Evolutionary conservation across 2,888 invertebrate genomes (phyloP), one percentile per base, ranked within the genome.

Genomic region (Cybosia mesomella): DNA sequence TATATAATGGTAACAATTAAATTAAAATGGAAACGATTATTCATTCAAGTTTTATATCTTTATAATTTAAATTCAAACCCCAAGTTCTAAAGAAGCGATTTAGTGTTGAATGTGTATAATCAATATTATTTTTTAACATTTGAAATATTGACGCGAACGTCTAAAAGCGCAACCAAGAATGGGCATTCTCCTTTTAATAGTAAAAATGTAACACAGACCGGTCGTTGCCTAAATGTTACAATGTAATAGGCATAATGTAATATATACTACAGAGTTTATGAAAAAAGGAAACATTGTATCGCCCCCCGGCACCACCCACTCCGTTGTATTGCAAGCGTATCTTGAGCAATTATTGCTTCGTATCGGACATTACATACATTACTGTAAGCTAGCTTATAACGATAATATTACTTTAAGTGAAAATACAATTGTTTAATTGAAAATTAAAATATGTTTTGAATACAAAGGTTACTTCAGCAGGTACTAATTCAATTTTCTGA

Each of bases 171-270:
- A n/a, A n/a, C n/a, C n/a, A n/a, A n/a, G n/a, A n/a, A n/a, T n/a
- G n/a, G n/a, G n/a, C n/a, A n/a, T n/a, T n/a, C n/a, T n/a, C n/a
- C n/a, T 66, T n/a, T 61, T 68, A 73, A 80, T 71, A 77, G 82
- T 83, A 85, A 81, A 78, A 72, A 83, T 83, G 85, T 82, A 83
- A 85, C 80, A 81, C 71, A 70, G 70, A 71, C 64, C 55, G 58
- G 66, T 55, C 64, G 71, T 64, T 69, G 82, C 83, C 83, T 87
- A 88, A 85, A 77, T 76, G 74, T 80, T 88, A 90, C 82, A 88
- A 88, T 90, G 87, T 89, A 91, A 86, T 91, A 90, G 88, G 88
- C 89, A 87, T 91, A 87, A 87, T 88, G 81, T 88, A 88, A 79
- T 87, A 87, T 87, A 87, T 86, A 74, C 90, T 92, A 91, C 88